A percentile compares a stretch with the other conserved stretches of the same genome.
Evolutionary conservation across 2,113 vertebrate species (phyloP).

Genomic region (Paratilapia polleni): DNA sequence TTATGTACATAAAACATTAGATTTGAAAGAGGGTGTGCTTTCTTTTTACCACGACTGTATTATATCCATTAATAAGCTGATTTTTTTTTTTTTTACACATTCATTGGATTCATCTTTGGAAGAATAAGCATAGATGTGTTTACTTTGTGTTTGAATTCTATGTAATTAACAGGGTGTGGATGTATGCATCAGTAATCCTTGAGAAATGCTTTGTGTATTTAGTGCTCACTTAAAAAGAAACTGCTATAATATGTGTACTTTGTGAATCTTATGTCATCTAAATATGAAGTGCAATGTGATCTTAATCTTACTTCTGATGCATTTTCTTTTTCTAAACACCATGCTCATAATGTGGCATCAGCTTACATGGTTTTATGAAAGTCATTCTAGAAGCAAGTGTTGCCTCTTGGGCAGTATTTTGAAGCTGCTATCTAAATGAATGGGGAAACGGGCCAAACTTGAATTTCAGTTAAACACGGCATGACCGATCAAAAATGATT

Average conservation of each 20-base stretch:
- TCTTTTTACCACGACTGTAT: not conserved
- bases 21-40: not conserved
- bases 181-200: not conserved
- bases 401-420: not conserved
- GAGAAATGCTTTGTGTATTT: not conserved
- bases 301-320: not conserved
- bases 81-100: not conserved
- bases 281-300: not conserved
- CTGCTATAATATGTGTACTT: not conserved
- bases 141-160: not conserved
- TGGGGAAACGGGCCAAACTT: not conserved
- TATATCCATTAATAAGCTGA: not conserved
- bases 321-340: not conserved
- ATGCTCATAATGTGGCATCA: not conserved
- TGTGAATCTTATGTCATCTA: not conserved
- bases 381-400: not conserved
- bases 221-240: not conserved
- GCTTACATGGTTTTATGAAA: not conserved
- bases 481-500: not conserved
- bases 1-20: not conserved
- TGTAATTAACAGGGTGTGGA: not conserved
- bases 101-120: not conserved
- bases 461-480: not conserved
- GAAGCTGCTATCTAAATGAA: slow-evolving; percentile 1
- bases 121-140: not conserved